phyloP scores from a whole-genome alignment of 2,113 vertebrate species.

The Chloropsis hardwickii region DNA sequence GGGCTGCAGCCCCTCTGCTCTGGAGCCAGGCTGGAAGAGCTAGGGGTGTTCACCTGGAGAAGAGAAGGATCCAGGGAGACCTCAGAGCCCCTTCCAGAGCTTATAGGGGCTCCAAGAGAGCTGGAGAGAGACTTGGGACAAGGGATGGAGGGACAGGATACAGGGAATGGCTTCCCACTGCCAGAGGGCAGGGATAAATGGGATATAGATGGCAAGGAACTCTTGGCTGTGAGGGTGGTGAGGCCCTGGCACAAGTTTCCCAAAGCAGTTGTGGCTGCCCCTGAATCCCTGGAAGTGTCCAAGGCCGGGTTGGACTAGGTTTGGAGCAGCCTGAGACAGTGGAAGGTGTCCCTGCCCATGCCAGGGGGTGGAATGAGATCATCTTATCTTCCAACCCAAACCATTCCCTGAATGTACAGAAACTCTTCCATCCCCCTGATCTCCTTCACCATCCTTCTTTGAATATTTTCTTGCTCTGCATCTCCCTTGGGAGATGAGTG shows the following conservation, averaged over 20 bases:
- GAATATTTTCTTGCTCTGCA: background rate
- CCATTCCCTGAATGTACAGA: background rate
- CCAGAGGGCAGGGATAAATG: accelerated
- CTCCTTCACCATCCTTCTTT: background rate
- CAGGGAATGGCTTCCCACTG: accelerated
- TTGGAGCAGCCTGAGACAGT: background rate
- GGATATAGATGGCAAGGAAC: background rate
- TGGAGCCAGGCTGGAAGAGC: background rate
- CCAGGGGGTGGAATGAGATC: accelerated
- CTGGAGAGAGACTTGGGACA: background rate
- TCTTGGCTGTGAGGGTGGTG: accelerated
- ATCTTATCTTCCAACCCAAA: background rate
- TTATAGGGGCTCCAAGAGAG: background rate
- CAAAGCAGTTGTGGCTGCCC: background rate
- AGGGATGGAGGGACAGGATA: background rate
- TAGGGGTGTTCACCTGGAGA: background rate
- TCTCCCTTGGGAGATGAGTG: background rate
- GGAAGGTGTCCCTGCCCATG: background rate
- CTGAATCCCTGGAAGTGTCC: background rate
- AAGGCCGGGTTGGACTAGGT: accelerated
- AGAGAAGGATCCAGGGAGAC: background rate
- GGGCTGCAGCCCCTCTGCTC: background rate
- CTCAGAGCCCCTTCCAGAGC: background rate
- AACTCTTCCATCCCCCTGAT: background rate
- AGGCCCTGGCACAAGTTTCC: accelerated